phyloP scores from a whole-genome alignment of 1,140 invertebrate species.

The Sarcophaga peregrina region DNA sequence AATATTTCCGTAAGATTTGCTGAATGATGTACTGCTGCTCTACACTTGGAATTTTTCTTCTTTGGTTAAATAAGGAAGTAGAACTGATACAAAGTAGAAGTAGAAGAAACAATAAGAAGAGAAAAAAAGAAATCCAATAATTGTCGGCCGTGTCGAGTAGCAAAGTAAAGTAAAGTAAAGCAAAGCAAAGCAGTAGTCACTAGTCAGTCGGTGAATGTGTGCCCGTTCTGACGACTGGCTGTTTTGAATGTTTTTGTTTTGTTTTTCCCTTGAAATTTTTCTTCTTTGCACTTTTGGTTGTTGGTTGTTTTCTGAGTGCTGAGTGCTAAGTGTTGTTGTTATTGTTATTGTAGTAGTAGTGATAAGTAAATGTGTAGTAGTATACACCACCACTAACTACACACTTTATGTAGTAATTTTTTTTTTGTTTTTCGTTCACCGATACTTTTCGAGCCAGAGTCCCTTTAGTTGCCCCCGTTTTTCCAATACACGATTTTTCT shows the following conservation, averaged over 20 bases:
- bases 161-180: too few species aligned
- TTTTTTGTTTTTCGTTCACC: too few species aligned
- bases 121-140: neutral
- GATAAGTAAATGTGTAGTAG: too few species aligned
- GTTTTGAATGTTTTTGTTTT: neutral
- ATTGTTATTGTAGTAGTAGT: neutral
- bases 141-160: neutral
- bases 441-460: neutral
- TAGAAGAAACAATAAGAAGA: too few species aligned
- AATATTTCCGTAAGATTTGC: too few species aligned
- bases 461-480: constrained; percentile 17
- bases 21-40: too few species aligned
- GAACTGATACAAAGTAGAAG: neutral
- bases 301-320: neutral
- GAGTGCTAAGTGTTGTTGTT: neutral
- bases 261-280: constrained; percentile 1
- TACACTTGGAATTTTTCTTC: neutral
- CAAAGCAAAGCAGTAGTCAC: too few species aligned
- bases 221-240: too few species aligned
- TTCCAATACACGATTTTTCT: neutral
- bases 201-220: neutral
- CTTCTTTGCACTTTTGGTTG: neutral
- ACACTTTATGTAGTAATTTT: too few species aligned
- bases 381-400: too few species aligned
- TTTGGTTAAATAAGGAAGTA: constrained; percentile 13